Conservation (phyloP, 2,888 invertebrate species). For the Mamestra brassicae region DNA sequence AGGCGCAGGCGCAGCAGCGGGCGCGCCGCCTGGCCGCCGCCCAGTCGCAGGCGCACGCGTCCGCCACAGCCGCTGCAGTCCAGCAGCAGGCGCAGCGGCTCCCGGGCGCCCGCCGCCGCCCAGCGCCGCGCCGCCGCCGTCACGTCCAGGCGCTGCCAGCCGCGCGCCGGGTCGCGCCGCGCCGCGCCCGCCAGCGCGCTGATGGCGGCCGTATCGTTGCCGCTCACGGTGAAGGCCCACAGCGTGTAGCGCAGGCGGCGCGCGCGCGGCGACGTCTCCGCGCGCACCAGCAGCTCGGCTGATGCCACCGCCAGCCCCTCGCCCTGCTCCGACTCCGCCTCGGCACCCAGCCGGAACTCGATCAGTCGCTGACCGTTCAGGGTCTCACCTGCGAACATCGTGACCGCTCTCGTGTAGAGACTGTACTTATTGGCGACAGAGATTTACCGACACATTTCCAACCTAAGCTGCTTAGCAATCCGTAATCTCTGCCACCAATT, state of each 20-base stretch:
- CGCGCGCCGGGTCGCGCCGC: constrained; percentile 91
- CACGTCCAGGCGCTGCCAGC: constrained; percentile 97
- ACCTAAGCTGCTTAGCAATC: constrained; percentile 6
- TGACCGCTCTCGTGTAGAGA: constrained; percentile 21
- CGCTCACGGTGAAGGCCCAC: constrained; percentile 93
- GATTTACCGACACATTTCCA: constrained; percentile 11
- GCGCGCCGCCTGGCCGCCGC: constrained; percentile 92
- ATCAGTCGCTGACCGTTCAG: constrained; percentile 96
- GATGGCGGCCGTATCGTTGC: constrained; percentile 91
- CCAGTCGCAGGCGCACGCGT: constrained; percentile 93
- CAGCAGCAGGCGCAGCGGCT: constrained; percentile 93
- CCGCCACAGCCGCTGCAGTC: constrained; percentile 96
- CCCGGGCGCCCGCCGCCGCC: constrained; percentile 90
- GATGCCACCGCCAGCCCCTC: constrained; percentile 94
- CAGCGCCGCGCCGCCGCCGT: constrained; percentile 94
- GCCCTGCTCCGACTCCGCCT: constrained; percentile 86
- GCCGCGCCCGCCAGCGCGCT: constrained; percentile 87
- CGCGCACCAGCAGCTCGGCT: constrained; percentile 94
- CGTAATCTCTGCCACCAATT: constrained; percentile 34
- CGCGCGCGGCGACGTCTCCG: constrained; percentile 79
- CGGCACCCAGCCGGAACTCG: constrained; percentile 95
- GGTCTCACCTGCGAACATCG: constrained; percentile 92
- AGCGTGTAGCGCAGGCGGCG: constrained; percentile 91
- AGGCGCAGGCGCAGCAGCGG: constrained; percentile 96
- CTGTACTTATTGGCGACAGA: constrained; percentile 5